phyloP scores from a whole-genome alignment of 2,888 invertebrate genomes.

The Unio delphinus region DNA sequence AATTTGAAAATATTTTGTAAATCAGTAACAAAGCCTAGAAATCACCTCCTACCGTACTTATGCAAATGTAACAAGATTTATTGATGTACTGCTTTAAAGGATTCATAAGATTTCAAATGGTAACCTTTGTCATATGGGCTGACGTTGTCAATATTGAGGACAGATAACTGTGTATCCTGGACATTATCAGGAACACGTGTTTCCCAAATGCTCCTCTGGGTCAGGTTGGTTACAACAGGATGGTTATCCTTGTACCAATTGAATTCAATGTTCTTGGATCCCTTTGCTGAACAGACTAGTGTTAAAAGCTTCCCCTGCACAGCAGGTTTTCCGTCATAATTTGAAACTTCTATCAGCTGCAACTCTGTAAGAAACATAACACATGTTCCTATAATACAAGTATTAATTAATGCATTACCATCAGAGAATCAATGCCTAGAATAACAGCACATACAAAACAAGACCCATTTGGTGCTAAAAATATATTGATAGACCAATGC shows the following conservation, averaged over 20 bases:
- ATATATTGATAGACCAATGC: neutral
- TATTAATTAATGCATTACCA: neutral
- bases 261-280: constrained; percentile 45
- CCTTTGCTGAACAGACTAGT: constrained; percentile 50
- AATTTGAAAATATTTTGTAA: no score
- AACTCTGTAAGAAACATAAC: constrained; percentile 32
- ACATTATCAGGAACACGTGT: constrained; percentile 44
- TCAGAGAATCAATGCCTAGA: no score
- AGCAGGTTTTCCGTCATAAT: constrained; percentile 41
- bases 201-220: constrained; percentile 48
- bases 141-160: constrained; percentile 57
- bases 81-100: no score
- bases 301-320: constrained; percentile 47
- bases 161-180: constrained; percentile 50
- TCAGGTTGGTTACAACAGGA: constrained; percentile 38
- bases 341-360: constrained; percentile 40
- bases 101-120: neutral
- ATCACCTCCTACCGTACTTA: no score
- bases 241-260: constrained; percentile 52
- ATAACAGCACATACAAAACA: no score
- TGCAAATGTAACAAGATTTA: no score
- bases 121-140: constrained; percentile 58
- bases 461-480: neutral
- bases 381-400: neutral
- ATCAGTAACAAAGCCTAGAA: no score